Conservation (phyloP, 2,113 vertebrate species). For the Ovibos moschatus region DNA sequence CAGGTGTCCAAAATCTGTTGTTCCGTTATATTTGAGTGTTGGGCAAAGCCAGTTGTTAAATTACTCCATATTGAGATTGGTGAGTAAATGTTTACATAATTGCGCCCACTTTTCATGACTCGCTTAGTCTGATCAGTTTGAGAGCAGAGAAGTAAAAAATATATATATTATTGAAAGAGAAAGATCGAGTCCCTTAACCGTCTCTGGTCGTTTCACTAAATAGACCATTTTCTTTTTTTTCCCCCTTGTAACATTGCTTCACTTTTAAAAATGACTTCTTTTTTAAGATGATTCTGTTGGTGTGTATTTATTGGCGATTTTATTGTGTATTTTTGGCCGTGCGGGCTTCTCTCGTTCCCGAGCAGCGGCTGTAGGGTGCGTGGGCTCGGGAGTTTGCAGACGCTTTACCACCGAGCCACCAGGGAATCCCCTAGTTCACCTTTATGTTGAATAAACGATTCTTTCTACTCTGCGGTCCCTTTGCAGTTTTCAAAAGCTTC, state of each 20-base stretch:
- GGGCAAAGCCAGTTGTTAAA: background rate
- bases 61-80: background rate
- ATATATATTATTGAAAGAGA: conserved; percentile 19
- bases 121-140: conserved; percentile 47
- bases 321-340: background rate
- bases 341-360: background rate
- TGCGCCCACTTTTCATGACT: conserved; percentile 39
- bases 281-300: background rate
- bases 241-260: background rate
- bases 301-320: background rate
- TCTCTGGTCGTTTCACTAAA: conserved; percentile 6
- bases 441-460: background rate
- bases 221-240: background rate
- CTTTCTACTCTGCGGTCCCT: background rate
- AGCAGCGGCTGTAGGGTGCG: accelerated
- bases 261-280: background rate
- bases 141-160: conserved; percentile 17
- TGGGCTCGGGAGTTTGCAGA: background rate
- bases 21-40: background rate
- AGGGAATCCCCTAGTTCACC: background rate
- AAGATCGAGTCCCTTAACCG: conserved; percentile 52
- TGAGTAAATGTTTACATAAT: conserved; percentile 65
- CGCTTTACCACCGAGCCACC: background rate
- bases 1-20: background rate
- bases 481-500: background rate